phyloP scores from a whole-genome alignment of 2,113 vertebrate species.

The Spizaetus ornatus region DNA sequence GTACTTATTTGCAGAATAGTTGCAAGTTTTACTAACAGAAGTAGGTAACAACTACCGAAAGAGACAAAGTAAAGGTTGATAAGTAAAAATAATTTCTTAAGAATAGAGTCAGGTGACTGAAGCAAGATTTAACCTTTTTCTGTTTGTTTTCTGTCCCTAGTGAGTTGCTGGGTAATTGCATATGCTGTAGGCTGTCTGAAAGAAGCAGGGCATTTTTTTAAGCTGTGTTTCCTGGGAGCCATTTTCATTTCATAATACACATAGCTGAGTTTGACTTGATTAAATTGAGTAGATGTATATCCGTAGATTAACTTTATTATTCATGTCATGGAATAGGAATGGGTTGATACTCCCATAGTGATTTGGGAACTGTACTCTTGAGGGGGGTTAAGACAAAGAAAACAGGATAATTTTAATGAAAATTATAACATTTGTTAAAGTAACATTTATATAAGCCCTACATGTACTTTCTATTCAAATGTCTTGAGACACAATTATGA shows the following conservation, averaged over 20 bases:
- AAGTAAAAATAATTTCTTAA: neutral
- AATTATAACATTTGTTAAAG: neutral
- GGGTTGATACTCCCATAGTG: neutral
- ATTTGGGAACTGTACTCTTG: neutral
- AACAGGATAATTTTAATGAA: neutral
- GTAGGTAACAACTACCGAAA: neutral
- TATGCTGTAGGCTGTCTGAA: neutral
- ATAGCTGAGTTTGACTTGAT: neutral
- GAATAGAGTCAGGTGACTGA: neutral
- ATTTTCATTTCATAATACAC: neutral
- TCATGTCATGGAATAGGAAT: neutral
- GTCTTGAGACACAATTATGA: neutral
- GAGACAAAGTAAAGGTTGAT: neutral
- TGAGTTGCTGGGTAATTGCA: neutral
- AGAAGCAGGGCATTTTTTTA: neutral
- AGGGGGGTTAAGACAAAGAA: neutral
- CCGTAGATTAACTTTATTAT: neutral
- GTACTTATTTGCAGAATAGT: neutral
- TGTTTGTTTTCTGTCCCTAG: neutral
- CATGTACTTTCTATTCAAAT: neutral
- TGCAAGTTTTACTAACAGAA: neutral
- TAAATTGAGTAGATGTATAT: neutral
- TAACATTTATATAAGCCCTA: neutral
- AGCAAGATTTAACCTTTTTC: conserved; percentile 3
- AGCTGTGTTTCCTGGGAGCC: neutral